These are phyloP conservation scores for Rotaria socialis DNA, from an alignment of 2,888 invertebrate genomes.

Conservation along the genomic window DNA sequence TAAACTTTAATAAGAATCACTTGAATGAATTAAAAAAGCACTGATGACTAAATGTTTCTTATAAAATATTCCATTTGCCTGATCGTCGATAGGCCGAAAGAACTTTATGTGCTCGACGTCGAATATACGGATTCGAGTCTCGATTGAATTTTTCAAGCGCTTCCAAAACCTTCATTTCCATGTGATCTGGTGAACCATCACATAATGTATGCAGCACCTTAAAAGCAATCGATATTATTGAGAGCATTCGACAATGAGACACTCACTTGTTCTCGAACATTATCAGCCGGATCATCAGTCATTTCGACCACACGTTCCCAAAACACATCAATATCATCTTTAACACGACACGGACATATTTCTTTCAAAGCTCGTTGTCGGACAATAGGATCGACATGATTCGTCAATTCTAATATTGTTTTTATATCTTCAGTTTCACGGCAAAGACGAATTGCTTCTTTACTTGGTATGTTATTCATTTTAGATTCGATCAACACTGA, in stretches of 20 bases:
- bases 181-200: constrained; percentile 56
- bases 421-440: constrained; percentile 54
- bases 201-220: constrained; percentile 55
- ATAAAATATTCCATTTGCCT: constrained; percentile 58
- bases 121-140: constrained; percentile 53
- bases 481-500: background rate
- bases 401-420: constrained; percentile 53
- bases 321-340: constrained; percentile 54
- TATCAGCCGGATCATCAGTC: constrained; percentile 52
- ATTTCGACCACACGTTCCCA: constrained; percentile 56
- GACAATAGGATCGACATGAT: constrained; percentile 53
- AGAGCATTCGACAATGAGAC: background rate
- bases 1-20: no score
- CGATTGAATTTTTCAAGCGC: constrained; percentile 54
- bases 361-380: constrained; percentile 54
- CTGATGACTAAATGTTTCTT: background rate
- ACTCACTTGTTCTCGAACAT: constrained; percentile 52
- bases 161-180: constrained; percentile 54
- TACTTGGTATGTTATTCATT: background rate
- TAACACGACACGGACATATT: constrained; percentile 58
- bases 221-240: background rate
- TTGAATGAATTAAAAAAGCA: no score
- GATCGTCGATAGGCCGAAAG: constrained; percentile 53
- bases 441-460: constrained; percentile 39
- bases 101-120: constrained; percentile 54